A percentile compares a stretch with the other conserved stretches of the same genome.
phyloP scores from a whole-genome alignment of 2,888 invertebrate species.

The Lamproptera curius region DNA sequence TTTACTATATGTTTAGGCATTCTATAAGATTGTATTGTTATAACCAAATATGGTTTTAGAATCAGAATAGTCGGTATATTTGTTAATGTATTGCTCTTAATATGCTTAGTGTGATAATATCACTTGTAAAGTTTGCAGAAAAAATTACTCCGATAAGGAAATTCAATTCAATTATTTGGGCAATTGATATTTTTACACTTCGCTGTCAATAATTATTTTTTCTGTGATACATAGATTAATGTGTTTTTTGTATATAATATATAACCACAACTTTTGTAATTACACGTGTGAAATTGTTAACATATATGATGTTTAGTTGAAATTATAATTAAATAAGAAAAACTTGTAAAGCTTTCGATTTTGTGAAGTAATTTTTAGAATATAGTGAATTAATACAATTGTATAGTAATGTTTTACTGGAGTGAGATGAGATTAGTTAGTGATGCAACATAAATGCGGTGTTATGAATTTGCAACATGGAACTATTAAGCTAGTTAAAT shows the following conservation, averaged over 20 bases:
- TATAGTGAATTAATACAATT: constrained; percentile 28
- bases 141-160: too few species aligned
- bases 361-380: constrained; percentile 44
- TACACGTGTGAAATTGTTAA: constrained; percentile 51
- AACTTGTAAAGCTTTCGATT: constrained; percentile 59
- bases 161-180: too few species aligned
- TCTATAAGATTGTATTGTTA: too few species aligned
- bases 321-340: constrained; percentile 19
- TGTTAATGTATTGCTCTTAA: constrained; percentile 12
- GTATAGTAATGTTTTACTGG: constrained; percentile 45
- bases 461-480: constrained; percentile 8
- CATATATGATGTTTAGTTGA: constrained; percentile 36
- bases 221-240: constrained; percentile 76
- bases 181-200: constrained; percentile 34
- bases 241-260: constrained; percentile 68
- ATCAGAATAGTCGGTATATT: constrained; percentile 8
- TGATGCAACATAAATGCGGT: constrained; percentile 32
- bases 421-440: constrained; percentile 49
- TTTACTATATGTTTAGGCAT: too few species aligned
- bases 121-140: neutral
- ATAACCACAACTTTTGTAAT: constrained; percentile 39
- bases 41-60: too few species aligned
- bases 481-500: constrained; percentile 58
- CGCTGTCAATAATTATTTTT: constrained; percentile 69
- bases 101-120: constrained; percentile 1